These are phyloP conservation scores for Drosophila melanica DNA, from an alignment of 1,140 invertebrate genomes.

Conservation along the genomic window DNA sequence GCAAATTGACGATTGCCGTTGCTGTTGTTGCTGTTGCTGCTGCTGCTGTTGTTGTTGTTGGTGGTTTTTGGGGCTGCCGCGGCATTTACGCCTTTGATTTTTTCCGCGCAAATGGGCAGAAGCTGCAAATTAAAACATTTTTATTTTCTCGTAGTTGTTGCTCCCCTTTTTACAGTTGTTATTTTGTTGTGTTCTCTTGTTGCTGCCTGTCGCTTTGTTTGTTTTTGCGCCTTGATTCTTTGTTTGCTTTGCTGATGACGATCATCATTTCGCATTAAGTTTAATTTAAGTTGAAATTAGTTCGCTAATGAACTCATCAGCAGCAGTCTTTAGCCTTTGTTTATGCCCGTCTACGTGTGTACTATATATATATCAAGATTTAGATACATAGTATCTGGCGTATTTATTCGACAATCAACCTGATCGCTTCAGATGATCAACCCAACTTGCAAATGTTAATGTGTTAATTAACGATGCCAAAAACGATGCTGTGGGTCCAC, in stretches of 20 bases:
- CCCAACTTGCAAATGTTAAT: slow-evolving; percentile 62
- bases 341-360: slow-evolving; percentile 32
- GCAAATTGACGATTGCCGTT: slow-evolving; percentile 26
- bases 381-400: not conserved
- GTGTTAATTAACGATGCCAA: slow-evolving; percentile 79
- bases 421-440: not conserved
- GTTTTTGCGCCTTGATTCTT: slow-evolving; percentile 67
- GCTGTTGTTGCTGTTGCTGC: slow-evolving; percentile 7
- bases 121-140: slow-evolving; percentile 83
- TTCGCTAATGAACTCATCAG: slow-evolving; percentile 83
- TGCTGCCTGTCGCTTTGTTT: slow-evolving; percentile 40
- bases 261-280: slow-evolving; percentile 83
- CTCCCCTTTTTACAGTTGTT: slow-evolving; percentile 46
- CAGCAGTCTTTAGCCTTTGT: slow-evolving; percentile 49
- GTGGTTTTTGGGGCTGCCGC: slow-evolving; percentile 48
- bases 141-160: slow-evolving; percentile 42
- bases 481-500: slow-evolving; percentile 66
- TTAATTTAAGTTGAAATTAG: slow-evolving; percentile 83
- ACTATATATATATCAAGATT: slow-evolving; percentile 4
- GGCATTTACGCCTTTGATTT: slow-evolving; percentile 78
- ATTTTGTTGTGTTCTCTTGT: slow-evolving; percentile 43
- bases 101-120: slow-evolving; percentile 76
- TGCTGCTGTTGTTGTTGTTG: slow-evolving; percentile 33
- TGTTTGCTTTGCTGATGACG: slow-evolving; percentile 82
- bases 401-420: slow-evolving; percentile 7